Base-by-base conservation (phyloP, 2,113 vertebrate genomes). In the Anolis carolinensis region DNA sequence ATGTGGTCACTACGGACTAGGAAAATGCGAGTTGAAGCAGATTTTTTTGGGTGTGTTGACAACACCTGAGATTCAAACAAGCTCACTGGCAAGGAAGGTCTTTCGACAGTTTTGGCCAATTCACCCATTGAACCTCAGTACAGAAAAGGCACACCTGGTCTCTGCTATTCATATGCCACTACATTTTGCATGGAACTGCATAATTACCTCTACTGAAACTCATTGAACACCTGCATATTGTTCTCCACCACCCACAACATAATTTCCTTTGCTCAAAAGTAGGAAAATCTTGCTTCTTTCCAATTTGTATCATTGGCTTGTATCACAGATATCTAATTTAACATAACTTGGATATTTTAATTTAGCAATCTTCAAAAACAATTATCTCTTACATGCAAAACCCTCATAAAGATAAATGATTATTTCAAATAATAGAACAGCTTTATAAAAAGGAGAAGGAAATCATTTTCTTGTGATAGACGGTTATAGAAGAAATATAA, bases 351-450 rank as follows among this genome's bases (percentile, higher is more conserved):
- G 87, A 50, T 83, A 39, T 88, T 71, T 90, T 90, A 92, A 70
- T 90, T 25, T 10, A 62, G 34, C 87, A 39, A 39, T 89, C 91
- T 90, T 89, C 55, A 79, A 87, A 34, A 91, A 76, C 32, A 91
- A 89, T 89, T 93, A 80, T 79, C 87, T 90, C 77, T 82, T 34
- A 81, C 34, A 21, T 65, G 85, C 80, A 88, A 92, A 79, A 1
- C 2, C 14, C 55, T 16, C 79, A 90, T 44, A 85, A 7, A 88
- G 59, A 75, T 36, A 48, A 91, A 68, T 36, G 74, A 85, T 85
- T 86, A 91, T 93, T 93, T 85, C 83, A 91, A 83, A 68, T 90
- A 92, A 88, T 8, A 87, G 81, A 89, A 81, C 84, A 93, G 63
- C 81, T 71, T 89, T 90, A 71, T 71, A 82, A 90, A 92, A 93